Evolutionary conservation across 2,113 vertebrate genomes (phyloP).

Genomic region (Poecile atricapillus): DNA sequence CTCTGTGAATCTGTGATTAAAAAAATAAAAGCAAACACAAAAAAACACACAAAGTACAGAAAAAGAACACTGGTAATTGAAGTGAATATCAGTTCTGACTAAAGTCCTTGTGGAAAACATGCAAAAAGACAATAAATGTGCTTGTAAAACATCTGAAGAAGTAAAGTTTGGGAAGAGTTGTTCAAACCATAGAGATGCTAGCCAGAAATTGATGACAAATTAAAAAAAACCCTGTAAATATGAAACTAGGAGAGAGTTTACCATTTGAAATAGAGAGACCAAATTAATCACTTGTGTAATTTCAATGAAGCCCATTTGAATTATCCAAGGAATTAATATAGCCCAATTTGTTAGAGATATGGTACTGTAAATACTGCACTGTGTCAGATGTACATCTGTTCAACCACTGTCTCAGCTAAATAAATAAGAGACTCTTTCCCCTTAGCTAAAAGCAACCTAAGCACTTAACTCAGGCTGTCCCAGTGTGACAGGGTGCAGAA

Average conservation of each 20-base stretch:
- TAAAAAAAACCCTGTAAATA: not conserved
- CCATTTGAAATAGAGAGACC: not conserved
- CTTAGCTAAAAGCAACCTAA: constrained; percentile 16
- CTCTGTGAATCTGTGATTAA: not conserved
- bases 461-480: not conserved
- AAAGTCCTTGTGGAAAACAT: not conserved
- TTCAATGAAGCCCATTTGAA: constrained; percentile 13
- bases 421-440: not conserved
- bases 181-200: not conserved
- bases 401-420: constrained; percentile 8
- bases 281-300: not conserved
- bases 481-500: not conserved
- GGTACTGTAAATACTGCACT: not conserved
- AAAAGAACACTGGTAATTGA: not conserved
- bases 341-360: constrained; percentile 21
- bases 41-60: accelerated
- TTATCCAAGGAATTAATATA: not conserved
- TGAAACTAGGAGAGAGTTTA: not conserved
- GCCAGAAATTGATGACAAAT: not conserved
- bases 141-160: not conserved
- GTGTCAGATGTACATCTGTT: not conserved
- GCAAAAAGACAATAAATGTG: not conserved
- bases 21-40: not conserved
- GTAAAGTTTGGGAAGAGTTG: not conserved
- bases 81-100: not conserved